Evolutionary conservation across 2,113 vertebrate species (phyloP).

Genomic region (Aviceda subcristata): DNA sequence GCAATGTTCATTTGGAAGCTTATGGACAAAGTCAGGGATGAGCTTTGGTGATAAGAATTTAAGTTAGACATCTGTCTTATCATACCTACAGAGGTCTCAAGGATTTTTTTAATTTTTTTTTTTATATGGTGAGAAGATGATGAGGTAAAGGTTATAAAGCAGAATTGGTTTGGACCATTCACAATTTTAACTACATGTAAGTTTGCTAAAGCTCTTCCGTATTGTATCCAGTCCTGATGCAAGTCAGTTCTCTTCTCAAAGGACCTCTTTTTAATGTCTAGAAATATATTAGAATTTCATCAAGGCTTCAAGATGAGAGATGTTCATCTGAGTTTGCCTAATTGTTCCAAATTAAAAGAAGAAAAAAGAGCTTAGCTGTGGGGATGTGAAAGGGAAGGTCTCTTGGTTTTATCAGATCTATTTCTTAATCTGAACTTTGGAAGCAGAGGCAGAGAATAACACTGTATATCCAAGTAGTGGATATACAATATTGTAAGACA

Average conservation of each 20-base stretch:
- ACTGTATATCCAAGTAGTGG: background rate
- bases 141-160: background rate
- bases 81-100: background rate
- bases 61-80: background rate
- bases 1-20: background rate
- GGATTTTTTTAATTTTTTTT: too few relatives aligned
- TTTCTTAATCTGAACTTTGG: background rate
- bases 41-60: background rate
- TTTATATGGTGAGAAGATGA: background rate
- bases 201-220: background rate
- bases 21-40: background rate
- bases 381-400: background rate
- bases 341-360: background rate
- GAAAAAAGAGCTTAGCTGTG: background rate
- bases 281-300: background rate
- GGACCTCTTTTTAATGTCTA: background rate
- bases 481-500: background rate
- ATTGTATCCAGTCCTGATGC: background rate
- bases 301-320: background rate
- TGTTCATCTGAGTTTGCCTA: background rate
- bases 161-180: background rate
- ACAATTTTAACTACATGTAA: background rate
- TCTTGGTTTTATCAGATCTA: background rate
- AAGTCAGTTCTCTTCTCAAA: background rate
- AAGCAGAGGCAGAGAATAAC: background rate